Conservation (phyloP, 1,140 invertebrate genomes). For the Globodera ellingtonae region DNA sequence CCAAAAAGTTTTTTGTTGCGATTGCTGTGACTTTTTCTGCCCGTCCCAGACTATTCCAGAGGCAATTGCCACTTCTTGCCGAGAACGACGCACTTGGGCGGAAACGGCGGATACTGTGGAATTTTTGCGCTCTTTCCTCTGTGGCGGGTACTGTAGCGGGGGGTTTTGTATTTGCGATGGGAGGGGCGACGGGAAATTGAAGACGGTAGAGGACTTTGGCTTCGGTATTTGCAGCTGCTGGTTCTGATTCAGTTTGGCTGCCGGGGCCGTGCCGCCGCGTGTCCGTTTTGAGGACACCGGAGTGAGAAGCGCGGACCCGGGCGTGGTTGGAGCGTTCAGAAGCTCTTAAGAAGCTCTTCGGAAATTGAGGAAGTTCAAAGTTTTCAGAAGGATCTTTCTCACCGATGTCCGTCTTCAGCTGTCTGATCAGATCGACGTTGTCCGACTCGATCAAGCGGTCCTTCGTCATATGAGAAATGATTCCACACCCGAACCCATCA, state of each 20-base stretch:
- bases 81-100: conserved; percentile 7
- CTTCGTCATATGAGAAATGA: conserved; percentile 74
- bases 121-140: conserved; percentile 8
- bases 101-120: not conserved
- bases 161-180: not conserved
- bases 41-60: no score
- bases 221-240: not conserved
- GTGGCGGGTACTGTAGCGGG: conserved; percentile 7
- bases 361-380: not conserved
- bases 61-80: not conserved
- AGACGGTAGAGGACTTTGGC: not conserved
- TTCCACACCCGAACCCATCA: conserved; percentile 87
- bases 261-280: no score
- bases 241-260: not conserved
- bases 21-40: conserved; percentile 5
- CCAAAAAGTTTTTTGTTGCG: conserved; percentile 17
- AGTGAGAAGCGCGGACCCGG: not conserved
- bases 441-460: conserved; percentile 65
- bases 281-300: not conserved
- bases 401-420: conserved; percentile 51
- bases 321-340: not conserved
- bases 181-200: not conserved
- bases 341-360: conserved; percentile 1
- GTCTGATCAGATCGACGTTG: conserved; percentile 50
- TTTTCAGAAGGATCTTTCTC: not conserved